Evolutionary conservation across 1,140 invertebrate species (phyloP), one percentile per base, ranked within the genome.

Genomic region (Drosophila tropicalis): DNA sequence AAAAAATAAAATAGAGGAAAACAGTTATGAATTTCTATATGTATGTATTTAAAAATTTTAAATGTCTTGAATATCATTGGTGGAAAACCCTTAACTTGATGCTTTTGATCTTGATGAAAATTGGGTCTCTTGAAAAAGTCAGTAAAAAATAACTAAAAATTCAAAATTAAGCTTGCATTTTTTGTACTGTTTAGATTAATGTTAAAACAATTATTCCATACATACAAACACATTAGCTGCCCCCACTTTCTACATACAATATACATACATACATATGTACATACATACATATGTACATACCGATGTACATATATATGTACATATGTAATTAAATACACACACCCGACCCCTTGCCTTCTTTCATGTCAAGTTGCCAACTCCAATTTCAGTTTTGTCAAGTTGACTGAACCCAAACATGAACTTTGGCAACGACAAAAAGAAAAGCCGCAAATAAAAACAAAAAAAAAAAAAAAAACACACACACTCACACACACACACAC

Each of bases 331-430:
- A 58, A 63, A 78, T 41, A 32, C 51, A 36, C 54, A 19, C 22
- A 13, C 61, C 29, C 1, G 36, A 47, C 9, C 7, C 36, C n/a
- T 47, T 13, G 19, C 7, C 3, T 13, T 1, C 0, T 40, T n/a
- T 19, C 3, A 10, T 47, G 29, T 5, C 9, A 25, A 17, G 41
- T 58, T 54, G 54, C 25, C 70, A 82, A 72, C 80, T 79, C 58
- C 39, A 68, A 69, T 75, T 75, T 82, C 63, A 68, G 66, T 77
- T 67, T 70, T 61, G 67, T 72, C 80, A 76, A 82, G 76, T 83
- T 83, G 68, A 83, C 83, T 83, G 81, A 83, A 83, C 80, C 51
- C 55, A 15, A 36, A 58, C 56, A 22, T 83, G 80, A 83, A 83
- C 76, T 79, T 79, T 79, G 66, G 41, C 22, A 44, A 40, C 32